These are phyloP conservation scores for Geotrupes spiniger DNA, from an alignment of 2,888 invertebrate genomes.

Conservation along the genomic window DNA sequence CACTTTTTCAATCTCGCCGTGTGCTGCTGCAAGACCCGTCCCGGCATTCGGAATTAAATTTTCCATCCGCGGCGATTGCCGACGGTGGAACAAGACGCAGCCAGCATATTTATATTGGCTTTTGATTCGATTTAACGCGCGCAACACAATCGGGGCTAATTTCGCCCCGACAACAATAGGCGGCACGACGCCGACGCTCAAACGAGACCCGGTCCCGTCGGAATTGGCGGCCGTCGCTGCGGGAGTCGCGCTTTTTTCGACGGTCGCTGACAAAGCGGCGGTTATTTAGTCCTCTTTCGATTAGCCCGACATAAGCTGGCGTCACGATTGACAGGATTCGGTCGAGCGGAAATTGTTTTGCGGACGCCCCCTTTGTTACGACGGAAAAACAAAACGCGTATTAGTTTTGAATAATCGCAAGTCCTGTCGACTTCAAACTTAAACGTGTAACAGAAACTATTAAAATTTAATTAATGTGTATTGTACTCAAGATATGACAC, in stretches of 20 bases:
- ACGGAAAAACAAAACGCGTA: too few relatives aligned
- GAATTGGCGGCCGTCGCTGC: constrained; percentile 32
- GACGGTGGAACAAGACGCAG: constrained; percentile 22
- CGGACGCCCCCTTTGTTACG: not conserved
- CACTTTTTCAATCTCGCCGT: constrained; percentile 27
- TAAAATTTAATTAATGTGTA: too few relatives aligned
- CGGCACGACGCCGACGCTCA: constrained; percentile 31
- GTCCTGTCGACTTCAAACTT: not conserved
- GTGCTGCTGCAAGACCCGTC: constrained; percentile 17
- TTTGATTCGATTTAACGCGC: constrained; percentile 40
- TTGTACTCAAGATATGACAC: too few relatives aligned
- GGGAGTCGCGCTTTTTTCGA: constrained; percentile 21
- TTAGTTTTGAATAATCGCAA: not conserved
- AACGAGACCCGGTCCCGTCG: constrained; percentile 34
- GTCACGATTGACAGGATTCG: constrained; percentile 40
- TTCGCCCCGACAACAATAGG: constrained; percentile 30
- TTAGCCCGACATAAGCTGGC: constrained; percentile 35
- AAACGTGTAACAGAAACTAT: constrained; percentile 22
- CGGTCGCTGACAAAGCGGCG: constrained; percentile 37
- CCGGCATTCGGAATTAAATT: constrained; percentile 30
- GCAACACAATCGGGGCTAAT: constrained; percentile 39
- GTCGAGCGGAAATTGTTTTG: constrained; percentile 33
- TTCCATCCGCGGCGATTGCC: constrained; percentile 9
- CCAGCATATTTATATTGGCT: constrained; percentile 41
- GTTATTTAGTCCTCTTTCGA: constrained; percentile 32